phyloP scores from a whole-genome alignment of 2,797 vertebrate species.

The Coendou prehensilis region DNA sequence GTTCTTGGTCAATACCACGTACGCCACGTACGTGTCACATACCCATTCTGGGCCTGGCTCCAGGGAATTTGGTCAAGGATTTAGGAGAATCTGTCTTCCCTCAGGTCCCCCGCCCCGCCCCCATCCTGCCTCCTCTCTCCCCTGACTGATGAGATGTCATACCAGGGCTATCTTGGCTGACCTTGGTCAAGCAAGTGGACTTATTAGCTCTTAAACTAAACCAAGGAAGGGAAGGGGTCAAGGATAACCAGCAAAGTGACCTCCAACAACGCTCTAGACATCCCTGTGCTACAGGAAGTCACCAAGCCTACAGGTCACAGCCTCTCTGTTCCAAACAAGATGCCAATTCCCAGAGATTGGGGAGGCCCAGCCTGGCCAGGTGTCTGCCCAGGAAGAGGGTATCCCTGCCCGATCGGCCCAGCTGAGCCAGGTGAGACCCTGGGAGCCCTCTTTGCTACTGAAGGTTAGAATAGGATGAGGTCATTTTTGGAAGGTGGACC shows the following conservation, averaged over 20 bases:
- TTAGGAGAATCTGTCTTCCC: neutral
- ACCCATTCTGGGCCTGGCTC: neutral
- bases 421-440: neutral
- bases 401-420: neutral
- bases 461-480: neutral
- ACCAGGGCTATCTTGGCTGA: neutral
- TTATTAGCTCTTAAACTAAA: neutral
- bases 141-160: neutral
- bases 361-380: neutral
- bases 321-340: neutral
- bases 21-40: neutral
- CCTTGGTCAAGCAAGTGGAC: neutral
- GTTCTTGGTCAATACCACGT: neutral
- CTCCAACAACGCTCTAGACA: neutral
- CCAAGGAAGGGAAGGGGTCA: neutral
- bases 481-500: neutral
- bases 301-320: neutral
- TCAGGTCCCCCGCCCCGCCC: neutral
- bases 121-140: neutral
- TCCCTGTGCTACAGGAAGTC: neutral
- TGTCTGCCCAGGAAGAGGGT: neutral
- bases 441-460: neutral
- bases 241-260: neutral
- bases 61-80: neutral
- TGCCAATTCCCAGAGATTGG: neutral